Conservation (phyloP, 1,140 invertebrate genomes). For the Drosophila fuyamai region DNA sequence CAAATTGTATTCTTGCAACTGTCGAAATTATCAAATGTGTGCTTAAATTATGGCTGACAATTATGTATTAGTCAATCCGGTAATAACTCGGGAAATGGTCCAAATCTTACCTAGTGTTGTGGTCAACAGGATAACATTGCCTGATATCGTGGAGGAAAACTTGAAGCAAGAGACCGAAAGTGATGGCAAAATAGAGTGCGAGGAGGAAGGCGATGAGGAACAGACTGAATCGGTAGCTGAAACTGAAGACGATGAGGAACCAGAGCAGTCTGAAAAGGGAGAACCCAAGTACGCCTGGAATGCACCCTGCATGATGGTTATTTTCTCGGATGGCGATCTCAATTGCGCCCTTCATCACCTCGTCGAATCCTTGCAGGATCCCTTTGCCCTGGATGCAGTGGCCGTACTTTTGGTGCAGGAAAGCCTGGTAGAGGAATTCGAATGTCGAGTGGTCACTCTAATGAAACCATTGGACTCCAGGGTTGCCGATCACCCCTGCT, state of each 20-base stretch:
- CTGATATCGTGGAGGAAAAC: constrained; percentile 10
- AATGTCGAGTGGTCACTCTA: constrained; percentile 13
- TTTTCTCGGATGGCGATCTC: constrained; percentile 62
- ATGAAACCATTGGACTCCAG: constrained; percentile 40
- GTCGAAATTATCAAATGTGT: neutral
- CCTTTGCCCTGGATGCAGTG: constrained; percentile 53
- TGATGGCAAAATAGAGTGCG: neutral
- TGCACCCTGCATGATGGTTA: constrained; percentile 52
- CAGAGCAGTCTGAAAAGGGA: neutral
- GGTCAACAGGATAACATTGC: constrained; percentile 11
- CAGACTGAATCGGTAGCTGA: neutral
- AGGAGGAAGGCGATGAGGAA: neutral
- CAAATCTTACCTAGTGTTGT: constrained; percentile 28
- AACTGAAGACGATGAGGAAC: neutral
- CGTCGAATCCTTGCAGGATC: constrained; percentile 55
- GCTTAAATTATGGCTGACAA: constrained; percentile 1
- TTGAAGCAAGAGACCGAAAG: no score
- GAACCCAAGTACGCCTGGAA: constrained; percentile 18
- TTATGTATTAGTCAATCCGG: neutral
- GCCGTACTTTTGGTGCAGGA: constrained; percentile 69
- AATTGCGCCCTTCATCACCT: constrained; percentile 61
- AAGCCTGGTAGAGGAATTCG: constrained; percentile 28
- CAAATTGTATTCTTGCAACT: neutral
- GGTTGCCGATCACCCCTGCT: constrained; percentile 50
- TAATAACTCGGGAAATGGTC: constrained; percentile 53